Percentiles rank a stretch among this genome's conserved stretches.
These are phyloP conservation scores for Eutolmus rufibarbis DNA, from an alignment of 2,888 invertebrate genomes.

Conservation along the genomic window DNA sequence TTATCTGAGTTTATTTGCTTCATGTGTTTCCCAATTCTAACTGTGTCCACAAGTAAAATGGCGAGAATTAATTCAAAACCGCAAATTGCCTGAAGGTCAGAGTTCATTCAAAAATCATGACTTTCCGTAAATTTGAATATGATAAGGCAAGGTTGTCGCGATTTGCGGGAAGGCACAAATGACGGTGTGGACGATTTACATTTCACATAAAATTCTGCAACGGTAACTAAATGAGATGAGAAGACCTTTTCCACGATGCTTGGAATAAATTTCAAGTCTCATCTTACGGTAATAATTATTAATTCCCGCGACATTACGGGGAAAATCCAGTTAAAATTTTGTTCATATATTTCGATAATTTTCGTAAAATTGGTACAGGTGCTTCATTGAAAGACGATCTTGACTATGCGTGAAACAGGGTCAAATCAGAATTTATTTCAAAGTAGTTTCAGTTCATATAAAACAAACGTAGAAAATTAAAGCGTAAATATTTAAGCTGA, in stretches of 20 bases:
- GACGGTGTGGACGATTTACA: neutral
- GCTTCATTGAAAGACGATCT: neutral
- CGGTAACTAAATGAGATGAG: neutral
- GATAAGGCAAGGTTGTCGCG: neutral
- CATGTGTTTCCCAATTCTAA: neutral
- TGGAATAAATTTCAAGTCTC: neutral
- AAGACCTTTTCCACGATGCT: neutral
- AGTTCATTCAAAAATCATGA: neutral
- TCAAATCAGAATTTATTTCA: neutral
- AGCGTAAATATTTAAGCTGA: neutral
- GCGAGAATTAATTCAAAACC: neutral
- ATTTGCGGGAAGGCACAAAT: neutral
- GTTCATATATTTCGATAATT: neutral
- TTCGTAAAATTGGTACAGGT: neutral
- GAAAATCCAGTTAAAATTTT: neutral
- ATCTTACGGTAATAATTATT: neutral
- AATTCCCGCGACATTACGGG: neutral
- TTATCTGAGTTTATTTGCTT: neutral
- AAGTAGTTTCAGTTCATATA: neutral
- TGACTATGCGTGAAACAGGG: neutral
- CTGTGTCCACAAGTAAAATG: neutral
- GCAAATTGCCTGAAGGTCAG: neutral
- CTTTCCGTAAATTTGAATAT: neutral
- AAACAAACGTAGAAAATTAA: neutral
- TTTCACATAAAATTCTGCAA: neutral